Evolutionary conservation across 2,113 vertebrate genomes (phyloP), one percentile per base, ranked within the genome.

Genomic region (Hiodon alosoides): DNA sequence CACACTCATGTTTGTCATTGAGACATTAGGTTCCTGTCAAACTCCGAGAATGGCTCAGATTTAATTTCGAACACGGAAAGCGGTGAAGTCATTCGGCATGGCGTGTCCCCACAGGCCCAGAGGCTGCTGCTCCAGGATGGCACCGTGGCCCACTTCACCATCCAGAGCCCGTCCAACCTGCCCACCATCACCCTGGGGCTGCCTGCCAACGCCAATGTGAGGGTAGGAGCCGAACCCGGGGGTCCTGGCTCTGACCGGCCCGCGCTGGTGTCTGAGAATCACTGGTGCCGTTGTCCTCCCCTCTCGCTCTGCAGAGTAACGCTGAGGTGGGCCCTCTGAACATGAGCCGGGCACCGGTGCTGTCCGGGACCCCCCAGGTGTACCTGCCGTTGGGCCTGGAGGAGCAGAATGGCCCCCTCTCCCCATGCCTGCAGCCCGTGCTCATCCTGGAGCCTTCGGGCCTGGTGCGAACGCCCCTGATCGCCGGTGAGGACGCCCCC

Each of bases 101-200:
- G 71, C 79, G 69, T 77, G 3, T 62, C 16, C 79, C 76, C 73
- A 2, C 76, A 92, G 89, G 85, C 89, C 59, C 91, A 91, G 82
- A 89, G 86, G 81, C 79, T 90, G 76, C 85, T 92, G 73, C 86
- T 91, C 14, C 85, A 87, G 84, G 90, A 92, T 61, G 91, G 89
- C 47, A 85, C 87, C 59, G 75, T 92, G 5, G 76, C 88, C 54
- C 94, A 95, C 81, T 93, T 95, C 80, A 92, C 93, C 76, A 86
- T 94, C 79, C 94, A 93, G 80, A 90, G 89, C 55, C 81, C 91
- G 0, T 91, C 93, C 80, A 89, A 93, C 65, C 92, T 95, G 81
- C 94, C 95, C 11, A 93, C 95, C 83, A 93, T 97, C 90, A 95
- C 95, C 0, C 90, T 96, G 85, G 96, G 95, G 46, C 89, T 96